Evolutionary conservation across 2,888 invertebrate species (phyloP), one percentile per base, ranked within the genome.

Genomic region (Andrena praecox): DNA sequence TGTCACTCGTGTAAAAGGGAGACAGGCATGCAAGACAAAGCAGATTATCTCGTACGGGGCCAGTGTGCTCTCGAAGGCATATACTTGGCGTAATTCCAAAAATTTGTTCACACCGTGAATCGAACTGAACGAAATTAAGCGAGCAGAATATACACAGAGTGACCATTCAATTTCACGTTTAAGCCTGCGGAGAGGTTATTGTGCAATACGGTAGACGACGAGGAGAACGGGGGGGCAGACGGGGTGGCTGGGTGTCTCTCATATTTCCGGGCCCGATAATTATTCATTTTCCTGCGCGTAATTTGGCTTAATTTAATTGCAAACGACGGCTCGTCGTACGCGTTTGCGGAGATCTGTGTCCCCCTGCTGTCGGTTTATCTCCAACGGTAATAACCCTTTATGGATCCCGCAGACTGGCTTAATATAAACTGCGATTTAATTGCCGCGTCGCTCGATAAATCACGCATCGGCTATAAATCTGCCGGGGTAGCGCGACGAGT

Each of bases 261-360:
- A 48, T 68, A 68, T 89, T 87, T 83, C 83, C 73, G 76, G 60
- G 73, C 73, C 74, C 74, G 80, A 88, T 89, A 87, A 90, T 91
- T 90, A 91, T 89, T 90, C 85, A 89, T 88, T 90, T 89, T 86
- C 84, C 87, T 76, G 81, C 77, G 78, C 80, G 87, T 89, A 90
- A 90, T 91, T 90, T 85, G 79, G 86, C 87, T 90, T 87, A 85
- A 91, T 91, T 91, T 90, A 88, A 90, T 91, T 90, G 88, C 84
- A 80, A 91, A 84, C 86, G 80, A 77, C 71, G 82, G 72, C 52
- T 82, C 72, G 77, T 74, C 62, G 80, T 71, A 69, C 62, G 80
- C 70, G 69, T 79, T 80, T 74, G 77, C 73, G 62, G 86, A 85
- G 73, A 86, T 79, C 59, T 69, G 73, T 70, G 64, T 33, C 70